Percentiles rank a stretch among this genome's conserved stretches.
Evolutionary conservation across 2,888 invertebrate genomes (phyloP).

Genomic region (Tenthredo scrophulariae): DNA sequence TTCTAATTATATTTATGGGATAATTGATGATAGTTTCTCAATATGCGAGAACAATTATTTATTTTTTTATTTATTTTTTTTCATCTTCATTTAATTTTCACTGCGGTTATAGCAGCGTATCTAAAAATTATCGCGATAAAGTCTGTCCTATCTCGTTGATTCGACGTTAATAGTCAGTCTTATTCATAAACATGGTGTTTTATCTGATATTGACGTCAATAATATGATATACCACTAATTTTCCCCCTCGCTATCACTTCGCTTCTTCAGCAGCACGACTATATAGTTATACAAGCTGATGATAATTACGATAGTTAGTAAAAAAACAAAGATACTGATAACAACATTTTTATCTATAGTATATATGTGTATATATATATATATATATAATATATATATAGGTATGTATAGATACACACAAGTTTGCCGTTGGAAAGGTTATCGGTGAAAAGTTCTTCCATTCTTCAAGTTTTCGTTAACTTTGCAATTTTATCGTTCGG

Average conservation of each 20-base stretch:
- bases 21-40: not conserved
- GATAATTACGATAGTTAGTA: not conserved
- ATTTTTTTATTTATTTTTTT: not conserved
- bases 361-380: too few relatives aligned
- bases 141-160: not conserved
- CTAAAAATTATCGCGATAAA: not conserved
- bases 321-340: not conserved
- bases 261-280: not conserved
- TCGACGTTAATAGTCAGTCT: not conserved
- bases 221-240: not conserved
- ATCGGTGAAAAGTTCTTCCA: not conserved
- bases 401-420: not conserved
- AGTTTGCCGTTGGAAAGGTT: constrained; percentile 7
- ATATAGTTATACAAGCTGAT: not conserved
- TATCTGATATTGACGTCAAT: not conserved
- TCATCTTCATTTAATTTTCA: not conserved
- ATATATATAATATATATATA: too few relatives aligned
- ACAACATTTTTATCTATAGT: not conserved
- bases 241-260: not conserved
- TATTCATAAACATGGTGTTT: not conserved
- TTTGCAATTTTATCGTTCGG: constrained; percentile 27
- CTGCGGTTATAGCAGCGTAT: not conserved
- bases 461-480: not conserved
- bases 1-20: not conserved
- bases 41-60: not conserved